Conservation (phyloP, 1,140 invertebrate species). For the Metopolophium dirhodum region DNA sequence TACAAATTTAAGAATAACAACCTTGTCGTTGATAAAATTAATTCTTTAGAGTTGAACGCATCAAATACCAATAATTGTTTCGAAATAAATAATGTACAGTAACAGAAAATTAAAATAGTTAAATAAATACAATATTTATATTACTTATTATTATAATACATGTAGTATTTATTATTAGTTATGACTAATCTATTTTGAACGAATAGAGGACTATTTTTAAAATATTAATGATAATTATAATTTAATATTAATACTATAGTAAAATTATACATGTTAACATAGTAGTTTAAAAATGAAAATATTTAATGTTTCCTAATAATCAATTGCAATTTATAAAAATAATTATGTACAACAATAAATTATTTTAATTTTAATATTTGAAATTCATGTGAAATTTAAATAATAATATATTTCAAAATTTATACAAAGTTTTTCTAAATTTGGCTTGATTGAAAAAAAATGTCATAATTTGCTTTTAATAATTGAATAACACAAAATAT, state of each 20-base stretch:
- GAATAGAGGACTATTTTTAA: background rate
- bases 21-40: background rate
- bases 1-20: background rate
- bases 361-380: background rate
- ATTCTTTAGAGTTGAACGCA: background rate
- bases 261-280: conserved; percentile 36
- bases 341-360: conserved; percentile 27
- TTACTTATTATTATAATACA: background rate
- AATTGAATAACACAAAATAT: background rate
- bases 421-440: background rate
- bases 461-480: background rate
- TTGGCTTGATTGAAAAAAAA: background rate
- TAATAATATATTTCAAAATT: background rate
- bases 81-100: background rate
- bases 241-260: background rate
- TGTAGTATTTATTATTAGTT: background rate
- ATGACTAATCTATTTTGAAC: background rate
- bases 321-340: conserved; percentile 22
- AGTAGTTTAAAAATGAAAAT: conserved; percentile 28
- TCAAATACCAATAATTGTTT: background rate
- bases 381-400: background rate
- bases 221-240: background rate
- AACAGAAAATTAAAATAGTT: background rate
- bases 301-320: background rate
- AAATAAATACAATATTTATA: background rate